Evolutionary conservation across 2,113 vertebrate genomes (phyloP).

Genomic region (Bungarus multicinctus): DNA sequence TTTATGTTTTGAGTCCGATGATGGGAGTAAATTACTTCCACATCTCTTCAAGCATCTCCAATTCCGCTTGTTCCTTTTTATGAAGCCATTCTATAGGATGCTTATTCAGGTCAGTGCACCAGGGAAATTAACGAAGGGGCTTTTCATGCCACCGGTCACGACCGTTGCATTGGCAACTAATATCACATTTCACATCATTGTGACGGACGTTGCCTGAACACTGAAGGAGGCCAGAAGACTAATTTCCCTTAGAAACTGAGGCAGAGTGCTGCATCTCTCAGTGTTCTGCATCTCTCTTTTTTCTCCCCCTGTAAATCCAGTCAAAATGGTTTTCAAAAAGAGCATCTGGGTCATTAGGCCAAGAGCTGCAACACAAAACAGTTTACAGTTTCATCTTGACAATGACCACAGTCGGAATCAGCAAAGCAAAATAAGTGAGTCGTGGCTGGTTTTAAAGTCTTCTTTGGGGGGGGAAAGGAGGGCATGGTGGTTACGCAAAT

Average conservation of each 20-base stretch:
- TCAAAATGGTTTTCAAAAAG: not conserved
- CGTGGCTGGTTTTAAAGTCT: no score
- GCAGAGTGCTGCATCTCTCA: not conserved
- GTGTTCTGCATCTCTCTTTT: not conserved
- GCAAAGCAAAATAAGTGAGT: no score
- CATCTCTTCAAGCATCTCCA: not conserved
- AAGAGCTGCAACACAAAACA: not conserved
- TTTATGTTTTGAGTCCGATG: not conserved
- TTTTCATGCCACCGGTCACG: conserved; percentile 3
- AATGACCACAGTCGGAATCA: no score
- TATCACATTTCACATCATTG: not conserved
- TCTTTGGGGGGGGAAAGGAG: no score
- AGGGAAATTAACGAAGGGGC: conserved; percentile 11
- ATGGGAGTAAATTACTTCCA: conserved; percentile 4
- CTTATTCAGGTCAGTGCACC: conserved; percentile 23
- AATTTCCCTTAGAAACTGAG: not conserved
- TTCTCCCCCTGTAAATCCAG: not conserved
- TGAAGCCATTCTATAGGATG: not conserved
- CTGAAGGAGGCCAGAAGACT: not conserved
- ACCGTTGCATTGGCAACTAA: not conserved
- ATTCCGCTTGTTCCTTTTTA: not conserved
- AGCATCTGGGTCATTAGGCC: not conserved
- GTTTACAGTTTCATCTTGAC: not conserved
- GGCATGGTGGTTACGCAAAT: no score
- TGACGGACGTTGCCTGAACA: not conserved